Conservation (phyloP, 1,140 invertebrate species). For the Drosophila micromelanica region DNA sequence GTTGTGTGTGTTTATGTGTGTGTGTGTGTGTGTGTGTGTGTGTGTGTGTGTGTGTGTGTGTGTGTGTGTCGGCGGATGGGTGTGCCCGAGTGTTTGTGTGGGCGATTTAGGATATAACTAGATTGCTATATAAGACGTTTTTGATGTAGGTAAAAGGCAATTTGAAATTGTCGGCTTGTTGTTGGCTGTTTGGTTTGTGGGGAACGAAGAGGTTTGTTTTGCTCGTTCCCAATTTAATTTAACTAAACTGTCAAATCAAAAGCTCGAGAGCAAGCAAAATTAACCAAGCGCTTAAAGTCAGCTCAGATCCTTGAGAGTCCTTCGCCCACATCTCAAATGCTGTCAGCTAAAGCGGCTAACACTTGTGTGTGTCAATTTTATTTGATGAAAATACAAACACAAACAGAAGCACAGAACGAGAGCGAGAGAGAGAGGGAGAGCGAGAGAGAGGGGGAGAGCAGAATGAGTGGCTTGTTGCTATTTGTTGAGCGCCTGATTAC, state of each 20-base stretch:
- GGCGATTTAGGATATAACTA: constrained; percentile 78
- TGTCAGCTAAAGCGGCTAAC: constrained; percentile 81
- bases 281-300: constrained; percentile 77
- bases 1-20: constrained; percentile 34
- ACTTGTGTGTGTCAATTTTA: constrained; percentile 83
- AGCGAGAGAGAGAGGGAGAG: not conserved
- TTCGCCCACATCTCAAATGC: constrained; percentile 12
- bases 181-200: not conserved
- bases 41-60: constrained; percentile 57
- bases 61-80: constrained; percentile 21
- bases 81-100: constrained; percentile 57
- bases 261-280: constrained; percentile 65
- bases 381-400: constrained; percentile 82
- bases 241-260: constrained; percentile 83
- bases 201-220: constrained; percentile 40
- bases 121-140: constrained; percentile 74
- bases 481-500: constrained; percentile 81
- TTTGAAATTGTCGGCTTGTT: constrained; percentile 40
- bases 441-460: not conserved
- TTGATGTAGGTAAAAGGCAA: constrained; percentile 78
- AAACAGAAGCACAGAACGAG: constrained; percentile 35
- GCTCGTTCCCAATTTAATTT: constrained; percentile 74
- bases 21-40: constrained; percentile 28
- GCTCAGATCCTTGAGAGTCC: constrained; percentile 28
- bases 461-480: constrained; percentile 75